Base-by-base conservation (phyloP, 2,888 invertebrate genomes). In the Drosophila kuntzei region DNA sequence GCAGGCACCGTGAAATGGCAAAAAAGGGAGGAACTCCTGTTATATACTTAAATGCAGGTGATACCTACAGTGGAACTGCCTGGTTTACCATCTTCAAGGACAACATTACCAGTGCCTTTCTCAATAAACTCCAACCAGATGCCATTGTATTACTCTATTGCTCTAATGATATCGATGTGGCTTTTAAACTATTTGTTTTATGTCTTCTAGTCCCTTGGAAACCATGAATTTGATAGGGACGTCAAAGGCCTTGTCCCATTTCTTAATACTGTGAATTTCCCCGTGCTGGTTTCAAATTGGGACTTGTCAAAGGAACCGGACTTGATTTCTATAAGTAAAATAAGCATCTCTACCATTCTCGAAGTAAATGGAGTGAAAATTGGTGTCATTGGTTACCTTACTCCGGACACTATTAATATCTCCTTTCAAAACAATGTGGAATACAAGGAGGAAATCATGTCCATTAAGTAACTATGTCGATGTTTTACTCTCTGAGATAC, bases 181-280 rank as follows among this genome's bases (percentile, higher is more conserved):
- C 9, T 20, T 20, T n/a, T n/a, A 7, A 8, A 34, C 8, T n/a
- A 3, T n/a, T 16, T n/a, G 4, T 3, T 16, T 12, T 0, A 18
- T 12, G 0, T 7, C 3, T 32, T 79, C 7, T 22, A 98, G 98
- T 95, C 95, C 12, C 93, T 98, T 70, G 98, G 98, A 22, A 98
- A 98, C 90, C 98, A 98, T 91, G 98, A 98, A 92, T 97, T 98
- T 88, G 98, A 98, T 92, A 94, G 95, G 68, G 96, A 96, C 2
- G 93, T 96, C 0, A 92, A 93, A 1, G 97, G 96, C 5, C 91
- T 98, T 14, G 93, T 95, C 9, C 96, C 96, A 0, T 98, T 96
- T 89, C 93, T 98, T 14, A 92, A 95, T 58, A 94, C 94, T 55
- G 93, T 95, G 2, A 93, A 94, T 0, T 95, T 95, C 74, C 97